These are phyloP conservation scores for Carollia perspicillata DNA, from an alignment of 2,113 vertebrate genomes.

Conservation along the genomic window DNA sequence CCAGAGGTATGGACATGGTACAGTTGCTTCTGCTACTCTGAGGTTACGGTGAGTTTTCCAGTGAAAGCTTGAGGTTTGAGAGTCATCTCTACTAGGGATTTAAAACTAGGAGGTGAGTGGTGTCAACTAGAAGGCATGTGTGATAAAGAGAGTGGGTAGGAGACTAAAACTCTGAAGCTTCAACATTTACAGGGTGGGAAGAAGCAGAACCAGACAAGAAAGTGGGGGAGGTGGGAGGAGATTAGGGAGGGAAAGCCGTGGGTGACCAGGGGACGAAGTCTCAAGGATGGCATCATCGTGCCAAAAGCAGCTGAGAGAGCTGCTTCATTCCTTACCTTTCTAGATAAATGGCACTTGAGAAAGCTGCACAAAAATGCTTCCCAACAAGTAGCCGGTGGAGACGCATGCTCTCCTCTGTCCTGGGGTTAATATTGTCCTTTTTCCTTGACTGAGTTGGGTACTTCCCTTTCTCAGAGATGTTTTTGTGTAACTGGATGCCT, in stretches of 20 bases:
- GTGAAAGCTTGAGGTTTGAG: neutral
- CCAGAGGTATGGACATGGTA: neutral
- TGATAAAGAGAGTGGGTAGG: neutral
- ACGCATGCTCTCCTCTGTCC: neutral
- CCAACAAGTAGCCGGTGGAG: neutral
- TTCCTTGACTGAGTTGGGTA: neutral
- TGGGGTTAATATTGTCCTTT: neutral
- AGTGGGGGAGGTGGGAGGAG: neutral
- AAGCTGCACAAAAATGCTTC: neutral
- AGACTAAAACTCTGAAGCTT: neutral
- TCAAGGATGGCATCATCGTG: rapidly evolving
- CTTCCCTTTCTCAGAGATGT: neutral
- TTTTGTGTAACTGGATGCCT: neutral
- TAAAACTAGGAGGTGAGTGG: neutral
- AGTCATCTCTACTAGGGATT: neutral
- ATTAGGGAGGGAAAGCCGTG: neutral
- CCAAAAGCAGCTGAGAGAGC: neutral
- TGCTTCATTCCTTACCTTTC: neutral
- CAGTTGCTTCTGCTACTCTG: neutral
- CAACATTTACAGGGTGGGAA: neutral
- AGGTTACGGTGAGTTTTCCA: neutral
- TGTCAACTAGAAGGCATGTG: too few species aligned
- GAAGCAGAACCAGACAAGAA: neutral
- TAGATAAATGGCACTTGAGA: neutral
- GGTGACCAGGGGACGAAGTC: neutral